A percentile compares a stretch with the other conserved stretches of the same genome.
phyloP scores from a whole-genome alignment of 2,113 vertebrate genomes.

The Rhagologus leucostigma region DNA sequence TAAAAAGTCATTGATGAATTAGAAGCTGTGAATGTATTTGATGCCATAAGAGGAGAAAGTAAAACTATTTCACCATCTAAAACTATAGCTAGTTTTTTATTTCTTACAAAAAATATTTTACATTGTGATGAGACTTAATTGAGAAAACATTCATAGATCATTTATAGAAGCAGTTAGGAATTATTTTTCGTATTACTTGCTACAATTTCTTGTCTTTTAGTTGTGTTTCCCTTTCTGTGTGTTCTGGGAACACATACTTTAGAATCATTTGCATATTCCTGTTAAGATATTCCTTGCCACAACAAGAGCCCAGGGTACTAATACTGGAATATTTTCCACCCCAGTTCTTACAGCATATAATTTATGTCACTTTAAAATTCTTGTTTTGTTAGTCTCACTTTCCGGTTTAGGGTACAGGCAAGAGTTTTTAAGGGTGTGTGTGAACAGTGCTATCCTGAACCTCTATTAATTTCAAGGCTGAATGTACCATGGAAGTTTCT shows the following conservation, averaged over 20 bases:
- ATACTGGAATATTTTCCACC: background rate
- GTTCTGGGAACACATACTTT: background rate
- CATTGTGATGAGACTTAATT: background rate
- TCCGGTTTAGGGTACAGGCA: background rate
- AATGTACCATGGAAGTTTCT: background rate
- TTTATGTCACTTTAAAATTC: background rate
- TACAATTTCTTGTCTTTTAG: background rate
- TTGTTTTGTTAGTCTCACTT: background rate
- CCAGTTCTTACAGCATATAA: fast-evolving
- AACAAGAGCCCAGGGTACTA: background rate
- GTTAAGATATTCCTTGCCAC: background rate
- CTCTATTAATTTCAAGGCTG: background rate
- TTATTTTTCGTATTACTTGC: background rate
- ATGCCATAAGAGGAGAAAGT: background rate
- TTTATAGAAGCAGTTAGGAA: background rate
- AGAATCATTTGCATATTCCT: background rate
- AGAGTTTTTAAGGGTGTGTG: background rate
- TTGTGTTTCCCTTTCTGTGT: background rate
- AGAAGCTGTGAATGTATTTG: background rate
- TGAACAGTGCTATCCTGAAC: background rate
- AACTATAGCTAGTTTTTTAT: background rate
- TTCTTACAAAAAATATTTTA: background rate
- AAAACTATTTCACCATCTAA: background rate
- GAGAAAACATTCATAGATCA: background rate
- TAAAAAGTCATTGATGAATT: background rate